phyloP scores from a whole-genome alignment of 2,113 vertebrate genomes.

The Notothenia coriiceps region DNA sequence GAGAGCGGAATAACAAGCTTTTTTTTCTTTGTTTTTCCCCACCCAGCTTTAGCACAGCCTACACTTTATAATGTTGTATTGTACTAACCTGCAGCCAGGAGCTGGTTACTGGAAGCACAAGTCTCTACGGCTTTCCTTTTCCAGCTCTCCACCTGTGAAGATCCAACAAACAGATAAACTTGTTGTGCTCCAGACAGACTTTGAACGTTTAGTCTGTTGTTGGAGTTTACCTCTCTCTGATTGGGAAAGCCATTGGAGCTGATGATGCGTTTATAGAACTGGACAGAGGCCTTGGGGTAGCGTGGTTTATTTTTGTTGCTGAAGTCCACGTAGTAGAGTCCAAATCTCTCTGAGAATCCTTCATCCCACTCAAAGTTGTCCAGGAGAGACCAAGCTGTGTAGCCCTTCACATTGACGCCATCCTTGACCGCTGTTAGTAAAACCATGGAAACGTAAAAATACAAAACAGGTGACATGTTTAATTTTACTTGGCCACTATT shows the following conservation, averaged over 20 bases:
- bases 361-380: slow-evolving; percentile 95
- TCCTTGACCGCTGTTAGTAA: slow-evolving; percentile 89
- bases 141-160: slow-evolving; percentile 88
- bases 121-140: slow-evolving; percentile 85
- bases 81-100: slow-evolving; percentile 87
- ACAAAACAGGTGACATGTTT: not conserved
- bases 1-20: slow-evolving; percentile 44
- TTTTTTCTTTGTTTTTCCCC: slow-evolving; percentile 77
- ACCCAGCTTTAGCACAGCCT: slow-evolving; percentile 27
- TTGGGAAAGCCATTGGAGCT: slow-evolving; percentile 91
- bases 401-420: slow-evolving; percentile 89
- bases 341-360: slow-evolving; percentile 90
- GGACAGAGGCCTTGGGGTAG: slow-evolving; percentile 91
- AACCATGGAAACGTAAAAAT: not conserved
- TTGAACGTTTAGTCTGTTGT: not conserved
- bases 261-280: slow-evolving; percentile 91
- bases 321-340: slow-evolving; percentile 92
- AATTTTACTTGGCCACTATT: not conserved
- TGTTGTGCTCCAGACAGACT: not conserved
- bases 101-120: slow-evolving; percentile 88
- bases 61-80: rapidly evolving
- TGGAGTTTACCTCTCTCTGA: slow-evolving; percentile 85
- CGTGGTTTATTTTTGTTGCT: slow-evolving; percentile 86
- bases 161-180: not conserved
- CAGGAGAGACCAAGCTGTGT: slow-evolving; percentile 92